Conservation (phyloP, 2,113 vertebrate species). For the Larimichthys crocea region DNA sequence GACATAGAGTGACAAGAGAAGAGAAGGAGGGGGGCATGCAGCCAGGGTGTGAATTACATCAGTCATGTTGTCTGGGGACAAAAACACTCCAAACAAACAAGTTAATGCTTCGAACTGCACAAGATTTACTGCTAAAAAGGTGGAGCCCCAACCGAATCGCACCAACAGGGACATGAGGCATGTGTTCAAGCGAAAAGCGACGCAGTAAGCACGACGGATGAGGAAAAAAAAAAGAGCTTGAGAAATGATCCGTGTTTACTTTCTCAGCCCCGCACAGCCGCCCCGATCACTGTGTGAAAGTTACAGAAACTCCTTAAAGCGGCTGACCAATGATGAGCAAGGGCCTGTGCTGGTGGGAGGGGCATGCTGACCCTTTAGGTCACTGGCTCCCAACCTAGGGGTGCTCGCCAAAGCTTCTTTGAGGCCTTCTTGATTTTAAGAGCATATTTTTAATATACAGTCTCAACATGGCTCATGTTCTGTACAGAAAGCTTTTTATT, state of each 20-base stretch:
- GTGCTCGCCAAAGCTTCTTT: no score
- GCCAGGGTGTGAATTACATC: not conserved
- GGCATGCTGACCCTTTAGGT: not conserved
- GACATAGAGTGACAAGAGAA: not conserved
- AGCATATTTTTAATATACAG: no score
- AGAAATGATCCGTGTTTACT: not conserved
- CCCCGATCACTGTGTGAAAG: not conserved
- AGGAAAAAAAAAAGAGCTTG: not conserved
- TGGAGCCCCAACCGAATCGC: not conserved
- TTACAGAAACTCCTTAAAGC: not conserved
- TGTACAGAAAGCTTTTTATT: no score
- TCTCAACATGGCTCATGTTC: no score
- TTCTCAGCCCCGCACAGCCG: not conserved
- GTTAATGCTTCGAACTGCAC: not conserved
- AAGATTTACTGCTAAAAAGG: not conserved
- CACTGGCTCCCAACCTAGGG: no score
- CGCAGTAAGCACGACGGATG: not conserved
- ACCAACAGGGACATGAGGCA: not conserved
- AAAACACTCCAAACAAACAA: not conserved
- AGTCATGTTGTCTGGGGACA: conserved; percentile 8
- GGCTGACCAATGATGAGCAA: not conserved
- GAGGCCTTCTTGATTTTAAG: no score
- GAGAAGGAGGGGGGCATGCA: not conserved
- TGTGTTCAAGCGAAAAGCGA: not conserved
- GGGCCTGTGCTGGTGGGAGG: not conserved